These are phyloP conservation scores for Pangasius sanitwongsei DNA, from an alignment of 2,797 vertebrate genomes.

Conservation along the genomic window DNA sequence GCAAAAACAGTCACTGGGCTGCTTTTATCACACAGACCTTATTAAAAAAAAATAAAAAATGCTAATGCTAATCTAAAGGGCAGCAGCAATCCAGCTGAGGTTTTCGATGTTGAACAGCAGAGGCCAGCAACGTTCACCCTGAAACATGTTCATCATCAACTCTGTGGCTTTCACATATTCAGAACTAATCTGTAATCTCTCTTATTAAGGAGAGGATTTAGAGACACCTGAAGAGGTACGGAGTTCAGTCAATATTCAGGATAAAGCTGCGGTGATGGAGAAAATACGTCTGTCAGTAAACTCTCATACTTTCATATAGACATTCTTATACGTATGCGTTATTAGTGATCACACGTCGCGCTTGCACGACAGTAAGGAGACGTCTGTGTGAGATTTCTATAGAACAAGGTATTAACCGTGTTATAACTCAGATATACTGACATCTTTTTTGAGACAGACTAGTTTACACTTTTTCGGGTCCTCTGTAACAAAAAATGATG, in stretches of 20 bases:
- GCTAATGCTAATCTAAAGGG: background rate
- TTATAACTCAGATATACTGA: background rate
- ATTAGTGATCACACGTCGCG: background rate
- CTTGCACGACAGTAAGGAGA: background rate
- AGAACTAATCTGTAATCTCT: conserved; percentile 17
- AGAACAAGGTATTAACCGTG: background rate
- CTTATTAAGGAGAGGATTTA: background rate
- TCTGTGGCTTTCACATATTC: background rate
- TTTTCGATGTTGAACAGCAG: conserved; percentile 26
- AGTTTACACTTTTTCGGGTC: no score
- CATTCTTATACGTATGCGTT: background rate
- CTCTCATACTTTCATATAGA: background rate
- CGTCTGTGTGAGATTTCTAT: background rate
- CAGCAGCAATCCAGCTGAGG: no score
- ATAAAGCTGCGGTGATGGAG: background rate
- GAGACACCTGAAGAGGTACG: background rate
- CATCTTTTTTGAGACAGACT: no score
- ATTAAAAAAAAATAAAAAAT: background rate
- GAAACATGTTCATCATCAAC: background rate
- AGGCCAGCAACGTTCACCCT: conserved; percentile 7
- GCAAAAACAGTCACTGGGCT: background rate
- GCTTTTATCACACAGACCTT: background rate
- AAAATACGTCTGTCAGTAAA: background rate
- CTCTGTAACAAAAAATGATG: background rate
- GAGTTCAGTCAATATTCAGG: background rate